Conservation (phyloP, 1,140 invertebrate species). For the Aphelenchoides fujianensis region DNA sequence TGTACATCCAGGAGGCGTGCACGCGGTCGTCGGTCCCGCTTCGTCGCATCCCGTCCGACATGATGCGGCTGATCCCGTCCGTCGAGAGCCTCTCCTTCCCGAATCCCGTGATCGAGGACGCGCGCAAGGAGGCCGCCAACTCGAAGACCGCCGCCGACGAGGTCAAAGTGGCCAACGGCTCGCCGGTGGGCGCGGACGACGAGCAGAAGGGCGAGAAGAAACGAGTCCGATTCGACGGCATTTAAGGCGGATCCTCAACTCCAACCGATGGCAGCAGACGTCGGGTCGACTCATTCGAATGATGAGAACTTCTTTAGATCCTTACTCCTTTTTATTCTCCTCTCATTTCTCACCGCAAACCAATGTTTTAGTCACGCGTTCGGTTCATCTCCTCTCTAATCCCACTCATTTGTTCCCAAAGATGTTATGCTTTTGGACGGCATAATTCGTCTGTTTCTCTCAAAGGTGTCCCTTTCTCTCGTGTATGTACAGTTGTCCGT, state of each 20-base stretch:
- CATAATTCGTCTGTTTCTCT: background rate
- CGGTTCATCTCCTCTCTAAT: background rate
- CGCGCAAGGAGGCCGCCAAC: slow-evolving; percentile 21
- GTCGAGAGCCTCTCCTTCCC: slow-evolving; percentile 46
- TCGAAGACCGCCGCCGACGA: background rate
- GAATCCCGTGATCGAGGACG: slow-evolving; percentile 32
- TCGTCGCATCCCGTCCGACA: slow-evolving; percentile 32
- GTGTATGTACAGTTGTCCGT: background rate
- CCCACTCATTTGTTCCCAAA: background rate
- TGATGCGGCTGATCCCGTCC: slow-evolving; percentile 45
- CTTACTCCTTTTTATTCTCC: background rate
- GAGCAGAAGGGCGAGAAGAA: slow-evolving; percentile 37
- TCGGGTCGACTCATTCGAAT: background rate
- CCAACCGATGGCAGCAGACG: background rate
- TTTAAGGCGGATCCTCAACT: slow-evolving; percentile 19
- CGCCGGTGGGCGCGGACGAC: background rate
- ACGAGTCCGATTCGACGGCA: slow-evolving; percentile 41
- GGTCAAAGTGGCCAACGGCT: background rate
- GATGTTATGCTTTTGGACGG: no score
- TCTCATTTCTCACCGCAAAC: no score
- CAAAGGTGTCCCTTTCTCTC: background rate
- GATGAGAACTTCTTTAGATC: background rate
- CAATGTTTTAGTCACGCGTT: background rate
- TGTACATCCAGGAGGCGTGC: slow-evolving; percentile 50
- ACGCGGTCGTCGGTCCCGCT: slow-evolving; percentile 28